phyloP scores from a whole-genome alignment of 2,888 invertebrate species.

The Sturmia bella region DNA sequence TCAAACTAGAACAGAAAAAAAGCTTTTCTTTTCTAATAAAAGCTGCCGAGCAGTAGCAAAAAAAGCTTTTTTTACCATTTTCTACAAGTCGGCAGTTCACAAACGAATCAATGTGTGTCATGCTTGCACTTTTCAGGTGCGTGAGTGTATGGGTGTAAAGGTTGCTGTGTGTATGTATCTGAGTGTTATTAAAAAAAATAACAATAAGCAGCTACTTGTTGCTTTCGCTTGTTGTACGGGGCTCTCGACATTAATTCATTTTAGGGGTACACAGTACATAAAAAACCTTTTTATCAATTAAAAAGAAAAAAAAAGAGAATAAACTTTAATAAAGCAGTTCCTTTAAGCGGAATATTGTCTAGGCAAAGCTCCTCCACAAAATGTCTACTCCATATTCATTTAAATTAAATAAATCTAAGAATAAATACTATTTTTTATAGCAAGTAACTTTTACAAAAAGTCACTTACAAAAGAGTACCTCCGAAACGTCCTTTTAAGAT shows the following conservation, averaged over 20 bases:
- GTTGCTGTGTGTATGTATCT: constrained; percentile 2
- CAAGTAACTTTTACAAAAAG: not conserved
- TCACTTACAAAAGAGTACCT: not conserved
- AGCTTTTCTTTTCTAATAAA: constrained; percentile 10
- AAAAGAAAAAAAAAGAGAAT: no score
- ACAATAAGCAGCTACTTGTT: constrained; percentile 49
- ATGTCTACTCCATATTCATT: no score
- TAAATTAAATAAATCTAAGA: no score
- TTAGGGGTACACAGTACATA: not conserved
- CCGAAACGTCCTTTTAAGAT: no score
- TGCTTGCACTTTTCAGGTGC: constrained; percentile 3
- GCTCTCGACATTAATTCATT: not conserved
- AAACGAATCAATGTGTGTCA: constrained; percentile 18
- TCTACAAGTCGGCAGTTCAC: not conserved
- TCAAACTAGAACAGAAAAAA: constrained; percentile 24
- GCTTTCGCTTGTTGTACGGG: not conserved
- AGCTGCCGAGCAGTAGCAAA: constrained; percentile 4
- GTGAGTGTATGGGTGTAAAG: not conserved
- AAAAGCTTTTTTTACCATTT: constrained; percentile 20
- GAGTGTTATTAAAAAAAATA: constrained; percentile 56
- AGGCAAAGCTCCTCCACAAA: no score
- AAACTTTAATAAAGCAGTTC: no score
- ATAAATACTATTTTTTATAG: not conserved
- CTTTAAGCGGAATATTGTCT: no score
- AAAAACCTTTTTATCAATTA: no score